phyloP scores from a whole-genome alignment of 2,888 invertebrate genomes.

The Heliconius erato region DNA sequence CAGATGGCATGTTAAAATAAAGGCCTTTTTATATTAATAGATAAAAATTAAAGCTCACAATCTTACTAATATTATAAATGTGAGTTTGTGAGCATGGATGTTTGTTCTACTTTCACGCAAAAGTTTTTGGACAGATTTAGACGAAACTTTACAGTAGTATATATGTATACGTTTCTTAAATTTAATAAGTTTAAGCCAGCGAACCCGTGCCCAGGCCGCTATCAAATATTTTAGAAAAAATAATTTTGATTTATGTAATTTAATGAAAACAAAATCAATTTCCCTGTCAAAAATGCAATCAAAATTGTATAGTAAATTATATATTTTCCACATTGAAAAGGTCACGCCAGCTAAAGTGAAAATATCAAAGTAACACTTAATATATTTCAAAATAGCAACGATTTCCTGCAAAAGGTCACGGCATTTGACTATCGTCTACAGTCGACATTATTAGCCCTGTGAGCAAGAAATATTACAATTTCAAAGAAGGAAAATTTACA shows the following conservation, averaged over 20 bases:
- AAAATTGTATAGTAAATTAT: not conserved
- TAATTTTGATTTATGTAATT: not conserved
- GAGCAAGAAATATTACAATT: slow-evolving; percentile 14
- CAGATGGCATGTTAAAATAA: no score
- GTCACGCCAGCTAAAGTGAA: slow-evolving; percentile 20
- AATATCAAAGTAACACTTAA: slow-evolving; percentile 40
- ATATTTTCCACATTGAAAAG: not conserved
- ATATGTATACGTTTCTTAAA: no score
- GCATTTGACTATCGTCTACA: slow-evolving; percentile 31
- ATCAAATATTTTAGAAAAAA: not conserved
- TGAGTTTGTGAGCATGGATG: no score
- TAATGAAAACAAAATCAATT: not conserved
- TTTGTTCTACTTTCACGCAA: no score
- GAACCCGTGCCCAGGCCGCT: no score
- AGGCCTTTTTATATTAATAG: no score
- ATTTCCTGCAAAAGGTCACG: slow-evolving; percentile 31
- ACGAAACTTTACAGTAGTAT: no score
- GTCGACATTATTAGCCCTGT: slow-evolving; percentile 20
- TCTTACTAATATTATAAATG: no score
- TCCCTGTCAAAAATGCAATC: not conserved
- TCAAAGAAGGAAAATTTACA: not conserved
- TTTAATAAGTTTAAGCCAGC: no score
- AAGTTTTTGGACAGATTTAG: no score
- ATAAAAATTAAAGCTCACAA: no score
- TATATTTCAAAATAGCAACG: slow-evolving; percentile 34